Evolutionary conservation across 2,797 vertebrate species (phyloP), one percentile per base, ranked within the genome.

Genomic region (Lates japonicus): DNA sequence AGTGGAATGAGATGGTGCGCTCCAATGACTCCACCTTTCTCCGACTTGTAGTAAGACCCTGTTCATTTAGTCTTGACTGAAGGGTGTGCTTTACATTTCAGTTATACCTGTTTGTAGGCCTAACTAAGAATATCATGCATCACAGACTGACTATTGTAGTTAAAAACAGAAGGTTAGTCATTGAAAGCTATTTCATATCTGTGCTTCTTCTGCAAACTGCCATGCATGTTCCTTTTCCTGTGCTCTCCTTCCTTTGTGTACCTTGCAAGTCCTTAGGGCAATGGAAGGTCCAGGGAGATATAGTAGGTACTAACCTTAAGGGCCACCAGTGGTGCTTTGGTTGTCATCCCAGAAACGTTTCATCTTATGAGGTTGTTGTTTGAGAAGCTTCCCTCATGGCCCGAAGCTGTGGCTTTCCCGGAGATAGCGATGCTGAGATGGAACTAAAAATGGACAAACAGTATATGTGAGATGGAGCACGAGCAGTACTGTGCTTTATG

Each of bases 401-500:
- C 76, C n/a, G 52, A 19, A 78, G 72, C 62, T 42, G 41, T 58
- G 81, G 77, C 71, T 74, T 57, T 76, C 42, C 66, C 48, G 41
- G 66, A 85, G 82, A 85, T 83, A 87, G 81, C 49, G 3, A 22
- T 51, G 41, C 75, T 71, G 61, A 84, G 82, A 81, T 64, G 80
- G 85, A 90, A 86, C 85, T 76, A 71, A 87, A 90, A 86, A 79
- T 79, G 64, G 72, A 85, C 84, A 87, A 91, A 89, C 84, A 85
- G 84, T 89, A 81, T 91, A 89, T 88, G 83, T 80, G 80, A 80
- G 75, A 83, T 59, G 74, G 81, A 80, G 69, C 72, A 80, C n/a
- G 70, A 86, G 83, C 31, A 12, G 74, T 77, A 62, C 72, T 67
- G 76, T 76, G 77, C 81, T 91, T 94, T 91, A 94, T 95, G 92